phyloP scores from a whole-genome alignment of 1,140 invertebrate genomes.

The Dendroctonus ponderosae region DNA sequence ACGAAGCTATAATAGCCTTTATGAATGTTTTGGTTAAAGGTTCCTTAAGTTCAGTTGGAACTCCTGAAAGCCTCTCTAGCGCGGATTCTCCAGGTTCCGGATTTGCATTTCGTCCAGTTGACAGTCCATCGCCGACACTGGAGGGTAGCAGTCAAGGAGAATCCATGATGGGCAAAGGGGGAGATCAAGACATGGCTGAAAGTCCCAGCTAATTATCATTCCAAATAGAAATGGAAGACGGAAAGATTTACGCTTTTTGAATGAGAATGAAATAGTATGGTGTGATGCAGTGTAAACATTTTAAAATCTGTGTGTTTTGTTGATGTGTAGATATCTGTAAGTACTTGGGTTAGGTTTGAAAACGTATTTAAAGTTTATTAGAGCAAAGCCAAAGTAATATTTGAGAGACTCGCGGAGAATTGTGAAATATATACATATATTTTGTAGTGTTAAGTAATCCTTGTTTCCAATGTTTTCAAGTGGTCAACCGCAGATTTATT shows the following conservation, averaged over 20 bases:
- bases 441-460: too few relatives aligned
- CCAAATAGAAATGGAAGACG: neutral
- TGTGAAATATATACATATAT: too few relatives aligned
- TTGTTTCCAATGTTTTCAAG: too few relatives aligned
- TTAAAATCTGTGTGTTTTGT: too few relatives aligned
- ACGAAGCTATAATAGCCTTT: neutral
- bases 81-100: constrained; percentile 57
- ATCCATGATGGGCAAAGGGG: constrained; percentile 49
- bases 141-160: constrained; percentile 46
- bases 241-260: constrained; percentile 4
- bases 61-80: constrained; percentile 61
- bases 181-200: constrained; percentile 50
- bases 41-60: constrained; percentile 59
- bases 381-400: too few relatives aligned
- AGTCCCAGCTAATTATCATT: constrained; percentile 45
- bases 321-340: too few relatives aligned
- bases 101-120: constrained; percentile 57
- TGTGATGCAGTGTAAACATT: too few relatives aligned
- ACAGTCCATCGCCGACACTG: constrained; percentile 54
- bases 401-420: too few relatives aligned
- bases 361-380: too few relatives aligned
- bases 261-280: too few relatives aligned
- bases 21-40: constrained; percentile 47
- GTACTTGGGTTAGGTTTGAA: too few relatives aligned
- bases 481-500: too few relatives aligned